A percentile compares a stretch with the other conserved stretches of the same genome.
Evolutionary conservation across 2,797 vertebrate species (phyloP).

Genomic region (Morelia viridis): DNA sequence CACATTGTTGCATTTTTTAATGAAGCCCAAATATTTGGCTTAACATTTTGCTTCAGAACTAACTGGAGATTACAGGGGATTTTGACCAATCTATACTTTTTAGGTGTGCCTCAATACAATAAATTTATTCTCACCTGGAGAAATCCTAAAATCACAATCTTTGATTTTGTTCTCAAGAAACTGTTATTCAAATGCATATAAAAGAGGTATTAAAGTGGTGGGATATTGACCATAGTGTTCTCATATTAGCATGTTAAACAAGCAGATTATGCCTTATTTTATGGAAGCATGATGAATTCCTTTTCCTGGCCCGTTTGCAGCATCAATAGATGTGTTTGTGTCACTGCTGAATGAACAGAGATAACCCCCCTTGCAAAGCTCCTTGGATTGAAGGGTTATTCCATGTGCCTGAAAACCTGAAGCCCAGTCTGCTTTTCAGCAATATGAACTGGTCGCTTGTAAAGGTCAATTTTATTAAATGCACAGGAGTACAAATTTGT

Average conservation of each 20-base stretch:
- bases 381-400: constrained; percentile 61
- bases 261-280: constrained; percentile 65
- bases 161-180: constrained; percentile 72
- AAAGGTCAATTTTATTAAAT: constrained; percentile 76
- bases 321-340: constrained; percentile 56
- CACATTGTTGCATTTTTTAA: constrained; percentile 61
- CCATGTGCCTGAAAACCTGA: constrained; percentile 54
- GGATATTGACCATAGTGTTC: constrained; percentile 65
- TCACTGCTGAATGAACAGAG: constrained; percentile 58
- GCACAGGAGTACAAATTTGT: constrained; percentile 72
- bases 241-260: constrained; percentile 72
- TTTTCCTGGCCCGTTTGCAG: constrained; percentile 61
- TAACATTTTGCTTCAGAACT: constrained; percentile 69
- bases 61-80: constrained; percentile 66
- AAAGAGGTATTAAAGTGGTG: constrained; percentile 72
- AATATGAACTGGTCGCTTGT: constrained; percentile 76
- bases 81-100: constrained; percentile 74
- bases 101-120: constrained; percentile 66
- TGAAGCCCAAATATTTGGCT: constrained; percentile 67
- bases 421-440: constrained; percentile 50
- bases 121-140: constrained; percentile 64
- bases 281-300: constrained; percentile 59
- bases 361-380: constrained; percentile 44
- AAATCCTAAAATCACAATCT: constrained; percentile 69
- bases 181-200: constrained; percentile 71